Evolutionary conservation across 2,888 invertebrate genomes (phyloP).

Genomic region (Odontocolon sp.): DNA sequence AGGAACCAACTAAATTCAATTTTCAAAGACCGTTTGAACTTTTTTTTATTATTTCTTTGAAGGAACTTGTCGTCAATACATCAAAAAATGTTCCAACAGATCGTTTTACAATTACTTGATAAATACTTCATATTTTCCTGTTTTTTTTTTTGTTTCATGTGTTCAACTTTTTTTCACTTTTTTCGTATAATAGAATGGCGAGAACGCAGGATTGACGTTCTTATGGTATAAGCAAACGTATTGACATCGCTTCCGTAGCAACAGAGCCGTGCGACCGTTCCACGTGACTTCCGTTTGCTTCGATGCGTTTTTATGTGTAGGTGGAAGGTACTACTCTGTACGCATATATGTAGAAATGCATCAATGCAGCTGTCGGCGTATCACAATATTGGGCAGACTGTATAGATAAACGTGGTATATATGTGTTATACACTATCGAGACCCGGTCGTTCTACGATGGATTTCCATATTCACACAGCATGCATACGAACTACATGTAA

Average conservation of each 20-base stretch:
- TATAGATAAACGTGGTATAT: neutral
- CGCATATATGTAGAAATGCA: neutral
- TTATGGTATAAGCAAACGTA: constrained; percentile 24
- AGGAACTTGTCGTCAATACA: too few species aligned
- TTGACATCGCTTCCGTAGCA: constrained; percentile 58
- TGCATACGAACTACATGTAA: constrained; percentile 57
- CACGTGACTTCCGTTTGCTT: constrained; percentile 77
- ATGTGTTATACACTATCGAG: constrained; percentile 19
- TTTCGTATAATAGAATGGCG: constrained; percentile 1
- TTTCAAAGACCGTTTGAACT: too few species aligned
- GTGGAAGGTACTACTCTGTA: neutral
- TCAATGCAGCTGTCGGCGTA: neutral
- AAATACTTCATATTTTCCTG: neutral
- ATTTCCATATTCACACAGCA: constrained; percentile 62
- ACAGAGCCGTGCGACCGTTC: constrained; percentile 65
- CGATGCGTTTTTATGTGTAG: constrained; percentile 21
- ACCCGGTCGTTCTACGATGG: constrained; percentile 32
- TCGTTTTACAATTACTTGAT: too few species aligned
- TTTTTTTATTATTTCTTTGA: too few species aligned
- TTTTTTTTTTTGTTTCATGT: neutral
- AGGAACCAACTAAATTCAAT: too few species aligned
- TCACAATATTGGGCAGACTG: neutral
- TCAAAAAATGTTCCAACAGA: too few species aligned
- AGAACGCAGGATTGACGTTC: constrained; percentile 5
- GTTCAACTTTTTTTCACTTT: too few species aligned